Evolutionary conservation across 2,797 vertebrate genomes (phyloP).

Genomic region (Sebastes matsubarae): DNA sequence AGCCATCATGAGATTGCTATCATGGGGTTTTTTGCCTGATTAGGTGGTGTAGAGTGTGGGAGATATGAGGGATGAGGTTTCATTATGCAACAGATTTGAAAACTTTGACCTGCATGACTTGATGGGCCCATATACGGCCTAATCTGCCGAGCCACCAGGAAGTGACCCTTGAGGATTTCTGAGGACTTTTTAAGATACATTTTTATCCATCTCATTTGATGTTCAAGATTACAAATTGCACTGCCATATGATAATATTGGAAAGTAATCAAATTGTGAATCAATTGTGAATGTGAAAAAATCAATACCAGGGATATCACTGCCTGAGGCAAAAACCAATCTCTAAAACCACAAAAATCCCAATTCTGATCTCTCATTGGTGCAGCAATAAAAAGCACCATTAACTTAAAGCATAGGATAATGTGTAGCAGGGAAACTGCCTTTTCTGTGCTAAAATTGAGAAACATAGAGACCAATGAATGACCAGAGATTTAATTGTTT

Average conservation of each 20-base stretch:
- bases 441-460: not conserved
- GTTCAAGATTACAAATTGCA: slow-evolving; percentile 3
- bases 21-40: slow-evolving; percentile 59
- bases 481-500: not conserved
- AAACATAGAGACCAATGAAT: not conserved
- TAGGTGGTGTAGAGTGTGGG: slow-evolving; percentile 46
- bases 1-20: slow-evolving; percentile 45
- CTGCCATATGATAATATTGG: not conserved
- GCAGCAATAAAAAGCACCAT: not conserved
- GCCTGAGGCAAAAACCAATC: not conserved
- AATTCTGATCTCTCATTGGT: not conserved
- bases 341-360: not conserved
- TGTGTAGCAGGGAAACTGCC: not conserved
- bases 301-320: slow-evolving; percentile 7
- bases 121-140: not conserved
- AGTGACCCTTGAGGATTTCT: slow-evolving; percentile 15
- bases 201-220: not conserved
- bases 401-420: not conserved
- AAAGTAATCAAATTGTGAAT: not conserved
- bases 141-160: slow-evolving; percentile 12
- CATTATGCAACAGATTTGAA: slow-evolving; percentile 50
- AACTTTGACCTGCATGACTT: slow-evolving; percentile 6
- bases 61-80: slow-evolving; percentile 23
- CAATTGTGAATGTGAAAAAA: not conserved
- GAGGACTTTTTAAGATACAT: slow-evolving; percentile 25